A percentile compares a stretch with the other conserved stretches of the same genome.
Conservation (phyloP, 2,113 vertebrate species). For the Hystrix cristata region DNA sequence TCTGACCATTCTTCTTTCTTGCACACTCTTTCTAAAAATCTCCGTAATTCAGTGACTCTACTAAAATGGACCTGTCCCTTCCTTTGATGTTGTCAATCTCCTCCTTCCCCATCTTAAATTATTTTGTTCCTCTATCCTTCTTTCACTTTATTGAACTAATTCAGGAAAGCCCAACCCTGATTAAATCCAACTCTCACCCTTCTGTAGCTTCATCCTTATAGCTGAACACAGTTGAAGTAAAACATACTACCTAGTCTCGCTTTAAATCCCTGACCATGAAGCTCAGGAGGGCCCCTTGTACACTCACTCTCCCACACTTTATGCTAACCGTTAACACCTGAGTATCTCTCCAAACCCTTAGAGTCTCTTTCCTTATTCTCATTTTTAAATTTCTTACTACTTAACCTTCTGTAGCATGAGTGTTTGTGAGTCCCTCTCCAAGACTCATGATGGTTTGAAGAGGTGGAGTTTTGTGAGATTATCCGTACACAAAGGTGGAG, state of each 20-base stretch:
- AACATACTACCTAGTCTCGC: neutral
- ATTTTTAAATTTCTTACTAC: neutral
- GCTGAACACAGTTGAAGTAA: neutral
- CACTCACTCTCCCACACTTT: neutral
- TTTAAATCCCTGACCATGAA: neutral
- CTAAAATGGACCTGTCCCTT: neutral
- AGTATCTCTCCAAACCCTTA: neutral
- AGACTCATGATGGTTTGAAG: neutral
- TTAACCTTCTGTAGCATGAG: neutral
- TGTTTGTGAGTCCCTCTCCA: neutral
- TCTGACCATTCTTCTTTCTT: neutral
- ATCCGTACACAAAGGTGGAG: neutral
- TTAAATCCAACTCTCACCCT: neutral
- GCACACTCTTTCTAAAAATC: neutral
- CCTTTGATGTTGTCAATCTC: neutral
- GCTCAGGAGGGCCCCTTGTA: neutral
- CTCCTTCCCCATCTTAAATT: neutral
- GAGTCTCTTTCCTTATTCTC: neutral
- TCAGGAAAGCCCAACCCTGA: neutral
- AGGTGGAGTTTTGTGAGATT: neutral
- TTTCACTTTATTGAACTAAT: neutral
- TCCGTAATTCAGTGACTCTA: neutral
- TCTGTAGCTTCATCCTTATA: neutral
- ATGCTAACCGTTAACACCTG: neutral
- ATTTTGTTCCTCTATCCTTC: neutral